Base-by-base conservation (phyloP, 2,888 invertebrate genomes). In the Linnaemya vulpina region DNA sequence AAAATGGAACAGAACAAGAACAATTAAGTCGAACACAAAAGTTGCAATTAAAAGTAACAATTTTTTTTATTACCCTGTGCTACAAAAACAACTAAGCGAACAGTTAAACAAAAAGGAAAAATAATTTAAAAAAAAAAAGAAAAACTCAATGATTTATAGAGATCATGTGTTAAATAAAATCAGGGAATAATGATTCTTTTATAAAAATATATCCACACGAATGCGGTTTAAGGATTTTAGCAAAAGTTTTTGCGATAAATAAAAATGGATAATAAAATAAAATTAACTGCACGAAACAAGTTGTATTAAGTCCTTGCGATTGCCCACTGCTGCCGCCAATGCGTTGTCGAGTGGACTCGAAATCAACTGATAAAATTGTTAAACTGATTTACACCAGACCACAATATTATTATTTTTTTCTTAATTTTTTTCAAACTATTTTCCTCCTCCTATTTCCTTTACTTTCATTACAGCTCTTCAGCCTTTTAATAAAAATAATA, bases 21-120 rank as follows among this genome's bases (percentile, higher is more conserved):
- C 82, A 82, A 85, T 84, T 81, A 84, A 84, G 73, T 74, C 78
- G 63, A 85, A 74, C 77, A 81, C 77, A 78, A 82, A 85, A 85
- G 82, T 85, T 82, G 82, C 82, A 85, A 82, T 85, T 85, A 85
- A 85, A 85, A 85, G 60, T 79, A 85, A 79, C 82, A 85, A 75
- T 82, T 75, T 78, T 78, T n/a, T 68, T 74, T 77, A 15, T 65
- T 84, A 67, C 73, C 68, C 38, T 35, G 15, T 65, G 43, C 51
- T 71, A 25, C 11, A 58, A 58, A n/a, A 60, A 38, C 58, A 30
- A 17, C 58, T n/a, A 60, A 60, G 17, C 17, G 35, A 17, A 8
- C 2, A 60, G 46, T 25, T 67, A 51, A 65, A 76, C 8, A 62
- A 30, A 17, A 38, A 62, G 17, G 17, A n/a, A n/a, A n/a, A n/a